phyloP scores from a whole-genome alignment of 2,888 invertebrate species.

The Sylvicola cinctus region DNA sequence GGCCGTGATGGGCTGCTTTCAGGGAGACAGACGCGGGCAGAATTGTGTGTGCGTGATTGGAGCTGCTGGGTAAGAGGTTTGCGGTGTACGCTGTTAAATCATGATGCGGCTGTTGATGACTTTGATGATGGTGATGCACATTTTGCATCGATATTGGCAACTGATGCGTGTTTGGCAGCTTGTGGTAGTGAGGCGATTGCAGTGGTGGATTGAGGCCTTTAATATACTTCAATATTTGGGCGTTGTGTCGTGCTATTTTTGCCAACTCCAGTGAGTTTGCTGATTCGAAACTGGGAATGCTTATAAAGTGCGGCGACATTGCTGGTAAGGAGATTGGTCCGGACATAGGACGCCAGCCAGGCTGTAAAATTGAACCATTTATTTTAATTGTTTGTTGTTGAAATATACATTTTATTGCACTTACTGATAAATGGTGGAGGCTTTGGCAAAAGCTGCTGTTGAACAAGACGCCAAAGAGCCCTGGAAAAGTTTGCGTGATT shows the following conservation, averaged over 20 bases:
- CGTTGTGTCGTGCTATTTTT: constrained; percentile 9
- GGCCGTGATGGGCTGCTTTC: no score
- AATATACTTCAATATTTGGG: constrained; percentile 7
- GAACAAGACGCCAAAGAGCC: no score
- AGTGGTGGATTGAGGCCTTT: constrained; percentile 7
- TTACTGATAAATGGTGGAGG: no score
- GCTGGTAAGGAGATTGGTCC: constrained; percentile 3
- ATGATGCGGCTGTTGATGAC: background rate
- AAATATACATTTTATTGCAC: no score
- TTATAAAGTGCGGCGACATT: constrained; percentile 6
- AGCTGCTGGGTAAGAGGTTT: constrained; percentile 6
- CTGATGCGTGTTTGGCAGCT: background rate
- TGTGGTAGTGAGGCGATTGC: background rate
- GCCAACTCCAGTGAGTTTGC: constrained; percentile 7
- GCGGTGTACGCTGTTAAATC: background rate
- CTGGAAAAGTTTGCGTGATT: no score
- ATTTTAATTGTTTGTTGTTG: no score
- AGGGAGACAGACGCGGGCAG: constrained; percentile 2
- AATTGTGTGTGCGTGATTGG: constrained; percentile 7
- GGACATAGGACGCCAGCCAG: constrained; percentile 5
- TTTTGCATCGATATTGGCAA: no score
- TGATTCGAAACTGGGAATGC: constrained; percentile 6
- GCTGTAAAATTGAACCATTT: constrained; percentile 2
- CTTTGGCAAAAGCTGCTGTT: no score
- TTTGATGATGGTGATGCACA: background rate